Evolutionary conservation across 2,888 invertebrate species (phyloP), one percentile per base, ranked within the genome.

Genomic region (Alentia gelatinosa): DNA sequence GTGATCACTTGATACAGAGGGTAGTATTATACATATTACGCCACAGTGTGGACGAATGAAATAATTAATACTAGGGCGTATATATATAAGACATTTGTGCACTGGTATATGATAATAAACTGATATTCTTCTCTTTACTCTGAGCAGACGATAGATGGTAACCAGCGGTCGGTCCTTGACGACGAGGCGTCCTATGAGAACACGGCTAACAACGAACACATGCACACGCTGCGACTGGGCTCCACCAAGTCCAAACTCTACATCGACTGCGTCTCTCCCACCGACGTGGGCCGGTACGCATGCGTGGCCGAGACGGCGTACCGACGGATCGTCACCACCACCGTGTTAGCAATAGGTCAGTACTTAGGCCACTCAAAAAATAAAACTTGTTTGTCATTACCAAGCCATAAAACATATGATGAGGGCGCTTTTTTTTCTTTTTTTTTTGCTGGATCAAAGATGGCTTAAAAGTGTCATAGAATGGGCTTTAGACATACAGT

Each of bases 231-330:
- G n/a, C 79, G 83, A 15, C 83, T 90, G 39, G 75, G 79, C 9
- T 74, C 63, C 33, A 97, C 98, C 37, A 96, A 97, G 90, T 97
- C 98, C n/a, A 97, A 97, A 68, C 97, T 98, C 83, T 97, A 97
- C 37, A 97, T 98, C 92, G 97, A 97, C 93, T 97, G 98, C 93
- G 97, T 97, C 0, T 95, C 97, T 19, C 97, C 97, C 0, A 96
- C 96, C 0, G 97, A 97, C 93, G 97, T 97, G 33, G 98, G 97
- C 89, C 33, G 39, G 26, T 92, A 93, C 92, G 90, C 91, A 4
- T 92, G 93, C 68, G 92, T 92, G 15, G 92, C 93, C 0, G 91
- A 92, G 40, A 90, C 92, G 7, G 91, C 91, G n/a, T 79, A 40
- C 37, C n/a, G 93, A 74, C 93, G 94, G 74, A 94, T 94, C 56